Evolutionary conservation across 2,797 vertebrate genomes (phyloP), one percentile per base, ranked within the genome.

Genomic region (Enteromius afrohamiltoni): DNA sequence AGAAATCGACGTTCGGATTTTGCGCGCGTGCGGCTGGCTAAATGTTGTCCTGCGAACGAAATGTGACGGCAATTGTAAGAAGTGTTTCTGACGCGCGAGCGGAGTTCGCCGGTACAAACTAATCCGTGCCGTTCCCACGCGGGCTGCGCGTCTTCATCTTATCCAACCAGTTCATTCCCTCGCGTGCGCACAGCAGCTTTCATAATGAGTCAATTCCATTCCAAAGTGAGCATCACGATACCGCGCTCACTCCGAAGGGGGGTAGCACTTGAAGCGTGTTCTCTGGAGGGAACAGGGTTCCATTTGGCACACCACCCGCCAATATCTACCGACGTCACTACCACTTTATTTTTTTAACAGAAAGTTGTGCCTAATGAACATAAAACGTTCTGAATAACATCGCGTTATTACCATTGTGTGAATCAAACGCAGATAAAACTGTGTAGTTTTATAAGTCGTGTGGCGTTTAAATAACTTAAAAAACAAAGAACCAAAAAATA

Each of bases 81-180:
- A 68, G 21, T 79, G 7, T 68, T 23, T 29, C 29, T 53, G 47
- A 53, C 64, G 53, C 37, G 34, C 75, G n/a, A 60, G 31, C 11
- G 8, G 51, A 73, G 26, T 11, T 81, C 40, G 23, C 16, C 40
- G 7, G 42, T 62, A 29, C 16, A 73, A 82, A 82, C 26, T 51
- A 74, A 49, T 34, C 58, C 40, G 60, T 19, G 70, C 55, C 4
- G 79, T 81, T 81, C 40, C 69, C 79, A 74, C 80, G 80, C 80
- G 45, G 70, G 60, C 70, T 65, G 16, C 21, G 60, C 71, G 80
- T 82, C 60, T 75, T 65, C 26, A 40, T 62, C 26, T 26, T 14
- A 64, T 64, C 60, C 26, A 74, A 75, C 45, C 10, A 42, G 29
- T 49, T 47, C 55, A 49, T 11, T 71, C 17, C 37, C 55, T 26